Base-by-base conservation (phyloP, 2,797 vertebrate genomes). In the Melanotaenia pygmaea region DNA sequence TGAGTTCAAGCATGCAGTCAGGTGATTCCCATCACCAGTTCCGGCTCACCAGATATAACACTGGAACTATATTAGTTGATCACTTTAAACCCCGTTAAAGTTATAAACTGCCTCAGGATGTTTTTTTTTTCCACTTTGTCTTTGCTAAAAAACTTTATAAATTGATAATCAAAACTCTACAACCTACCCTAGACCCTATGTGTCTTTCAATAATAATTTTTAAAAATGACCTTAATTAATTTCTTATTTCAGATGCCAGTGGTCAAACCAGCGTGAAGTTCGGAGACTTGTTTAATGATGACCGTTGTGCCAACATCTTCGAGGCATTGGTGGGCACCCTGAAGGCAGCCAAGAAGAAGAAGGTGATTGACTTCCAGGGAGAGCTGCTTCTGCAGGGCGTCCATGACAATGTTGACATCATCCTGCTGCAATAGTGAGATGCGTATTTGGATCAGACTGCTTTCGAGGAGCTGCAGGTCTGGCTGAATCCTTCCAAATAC, bases 351-450 rank as follows among this genome's bases (percentile, higher is more conserved):
- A 99, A 99, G 84, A 94, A 88, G 66, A 96, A 89, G 84, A 97
- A 97, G 85, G 71, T 97, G 14, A 47, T 99, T 56, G 77, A 66
- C 0, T 99, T 96, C 50, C 53, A 95, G 11, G 93, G 95, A 47
- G 97, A 99, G 80, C 79, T 99, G n/a, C 96, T 99, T 43, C 84
- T 99, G 61, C 98, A 99, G 91, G 98, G 98, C 1, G 97, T 98
- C 86, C 98, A 99, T 14, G 97, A 99, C 76, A 73, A 98, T 0
- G 95, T 97, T 0, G 97, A 98, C 7, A 94, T 99, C 51, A 14
- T 95, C 72, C 91, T 99, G 77, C 91, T 99, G 59, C 8, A 90
- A 56, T 89, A 93, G 5, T 94, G 81, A 95, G 50, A 14, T 28
- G 0, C 5, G 5, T 11, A 10, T 10, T 53, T 0, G 47, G 57